Conservation (phyloP, 2,797 vertebrate genomes). For the Odontamblyopus rebecca region DNA sequence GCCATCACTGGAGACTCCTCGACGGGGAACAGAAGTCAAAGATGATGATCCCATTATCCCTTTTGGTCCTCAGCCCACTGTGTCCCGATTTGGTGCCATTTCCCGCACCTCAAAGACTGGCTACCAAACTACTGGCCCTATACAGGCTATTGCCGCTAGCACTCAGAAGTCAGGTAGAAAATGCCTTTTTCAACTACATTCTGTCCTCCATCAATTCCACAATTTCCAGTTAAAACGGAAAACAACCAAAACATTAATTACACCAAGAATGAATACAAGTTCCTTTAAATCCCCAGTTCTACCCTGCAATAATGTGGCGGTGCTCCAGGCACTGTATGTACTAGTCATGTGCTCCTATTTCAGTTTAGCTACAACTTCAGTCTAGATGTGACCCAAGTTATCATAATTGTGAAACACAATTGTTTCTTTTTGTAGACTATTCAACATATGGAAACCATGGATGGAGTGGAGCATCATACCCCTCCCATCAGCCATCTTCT, state of each 20-base stretch:
- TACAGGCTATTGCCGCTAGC: constrained; percentile 86
- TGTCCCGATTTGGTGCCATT: constrained; percentile 96
- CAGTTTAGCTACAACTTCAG: not conserved
- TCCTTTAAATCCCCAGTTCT: not conserved
- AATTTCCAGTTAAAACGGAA: not conserved
- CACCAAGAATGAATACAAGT: not conserved
- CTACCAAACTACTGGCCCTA: constrained; percentile 89
- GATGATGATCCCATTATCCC: constrained; percentile 98
- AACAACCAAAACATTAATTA: not conserved
- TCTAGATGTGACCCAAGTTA: not conserved
- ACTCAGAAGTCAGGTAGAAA: constrained; percentile 78
- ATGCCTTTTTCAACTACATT: not conserved
- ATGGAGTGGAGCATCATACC: constrained; percentile 89
- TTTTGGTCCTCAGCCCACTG: constrained; percentile 94
- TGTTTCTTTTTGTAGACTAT: constrained; percentile 78
- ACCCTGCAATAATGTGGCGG: not conserved
- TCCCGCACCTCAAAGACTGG: constrained; percentile 95
- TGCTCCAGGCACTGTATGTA: not conserved
- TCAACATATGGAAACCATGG: constrained; percentile 86
- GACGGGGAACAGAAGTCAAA: constrained; percentile 87
- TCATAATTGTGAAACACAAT: not conserved
- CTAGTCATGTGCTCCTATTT: not conserved
- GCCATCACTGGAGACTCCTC: constrained; percentile 86
- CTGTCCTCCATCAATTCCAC: not conserved
- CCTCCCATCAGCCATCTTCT: constrained; percentile 84